A percentile compares a stretch with the other conserved stretches of the same genome.
Conservation (phyloP, 2,113 vertebrate species). For the Charina bottae region DNA sequence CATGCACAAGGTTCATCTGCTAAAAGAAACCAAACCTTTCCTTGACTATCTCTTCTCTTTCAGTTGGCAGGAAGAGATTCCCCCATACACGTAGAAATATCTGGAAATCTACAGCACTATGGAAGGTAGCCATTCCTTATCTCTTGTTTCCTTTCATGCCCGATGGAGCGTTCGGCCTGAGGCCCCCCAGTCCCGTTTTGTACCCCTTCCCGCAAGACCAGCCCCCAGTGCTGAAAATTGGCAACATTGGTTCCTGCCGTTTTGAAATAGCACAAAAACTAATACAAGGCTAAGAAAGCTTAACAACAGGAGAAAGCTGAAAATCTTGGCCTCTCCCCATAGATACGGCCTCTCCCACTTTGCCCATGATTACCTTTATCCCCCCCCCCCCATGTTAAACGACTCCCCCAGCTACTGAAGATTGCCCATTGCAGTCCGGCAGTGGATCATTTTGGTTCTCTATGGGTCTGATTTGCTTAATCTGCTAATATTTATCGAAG, state of each 20-base stretch:
- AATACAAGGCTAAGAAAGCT: background rate
- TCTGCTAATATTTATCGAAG: background rate
- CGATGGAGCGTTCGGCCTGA: background rate
- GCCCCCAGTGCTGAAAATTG: background rate
- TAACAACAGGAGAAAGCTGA: background rate
- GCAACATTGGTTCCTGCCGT: background rate
- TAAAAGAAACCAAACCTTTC: background rate
- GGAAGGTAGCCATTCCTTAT: constrained; percentile 82
- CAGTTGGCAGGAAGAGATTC: constrained; percentile 96
- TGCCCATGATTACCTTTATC: background rate
- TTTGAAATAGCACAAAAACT: background rate
- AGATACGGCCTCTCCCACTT: background rate
- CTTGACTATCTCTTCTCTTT: constrained; percentile 41
- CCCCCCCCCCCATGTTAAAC: background rate
- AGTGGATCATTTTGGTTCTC: background rate
- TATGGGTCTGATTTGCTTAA: background rate
- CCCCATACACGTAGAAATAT: constrained; percentile 90
- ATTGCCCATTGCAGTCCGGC: background rate
- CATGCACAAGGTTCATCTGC: background rate
- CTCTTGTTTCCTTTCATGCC: background rate
- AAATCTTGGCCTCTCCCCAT: background rate
- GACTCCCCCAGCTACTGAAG: background rate
- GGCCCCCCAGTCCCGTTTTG: background rate
- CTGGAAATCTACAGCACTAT: constrained; percentile 96
- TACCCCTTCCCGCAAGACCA: background rate